These are phyloP conservation scores for Eupeodes corollae DNA, from an alignment of 1,140 invertebrate genomes.

Conservation along the genomic window DNA sequence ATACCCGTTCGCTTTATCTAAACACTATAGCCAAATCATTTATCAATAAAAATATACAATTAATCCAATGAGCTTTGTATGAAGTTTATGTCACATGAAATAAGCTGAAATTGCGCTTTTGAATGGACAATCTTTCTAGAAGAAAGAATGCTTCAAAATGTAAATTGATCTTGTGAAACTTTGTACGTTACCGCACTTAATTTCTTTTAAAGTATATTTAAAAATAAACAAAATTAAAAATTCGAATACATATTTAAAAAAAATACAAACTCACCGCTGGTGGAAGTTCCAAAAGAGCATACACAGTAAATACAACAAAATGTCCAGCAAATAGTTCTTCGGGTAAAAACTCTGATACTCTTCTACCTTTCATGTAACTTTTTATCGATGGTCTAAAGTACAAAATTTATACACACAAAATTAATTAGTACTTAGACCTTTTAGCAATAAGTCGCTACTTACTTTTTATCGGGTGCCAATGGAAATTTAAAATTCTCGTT, in stretches of 20 bases:
- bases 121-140: too few relatives aligned
- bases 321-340: constrained; percentile 50
- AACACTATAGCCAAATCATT: too few relatives aligned
- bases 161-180: too few relatives aligned
- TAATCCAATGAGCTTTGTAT: too few relatives aligned
- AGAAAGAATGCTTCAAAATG: too few relatives aligned
- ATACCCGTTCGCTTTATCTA: too few relatives aligned
- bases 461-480: constrained; percentile 42
- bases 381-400: constrained; percentile 20
- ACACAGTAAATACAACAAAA: constrained; percentile 61
- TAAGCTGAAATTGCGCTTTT: too few relatives aligned
- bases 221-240: constrained; percentile 9
- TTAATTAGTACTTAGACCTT: background rate
- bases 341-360: constrained; percentile 12
- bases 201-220: too few relatives aligned
- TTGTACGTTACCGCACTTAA: too few relatives aligned
- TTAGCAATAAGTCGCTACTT: constrained; percentile 6
- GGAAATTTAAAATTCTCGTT: constrained; percentile 64
- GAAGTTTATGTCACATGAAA: too few relatives aligned
- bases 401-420: background rate
- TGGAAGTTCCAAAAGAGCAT: constrained; percentile 53
- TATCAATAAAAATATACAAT: too few relatives aligned
- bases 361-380: constrained; percentile 11
- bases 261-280: constrained; percentile 21
- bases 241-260: background rate